These are phyloP conservation scores for Brachionus koreanus DNA, from an alignment of 1,140 invertebrate genomes.

Conservation along the genomic window DNA sequence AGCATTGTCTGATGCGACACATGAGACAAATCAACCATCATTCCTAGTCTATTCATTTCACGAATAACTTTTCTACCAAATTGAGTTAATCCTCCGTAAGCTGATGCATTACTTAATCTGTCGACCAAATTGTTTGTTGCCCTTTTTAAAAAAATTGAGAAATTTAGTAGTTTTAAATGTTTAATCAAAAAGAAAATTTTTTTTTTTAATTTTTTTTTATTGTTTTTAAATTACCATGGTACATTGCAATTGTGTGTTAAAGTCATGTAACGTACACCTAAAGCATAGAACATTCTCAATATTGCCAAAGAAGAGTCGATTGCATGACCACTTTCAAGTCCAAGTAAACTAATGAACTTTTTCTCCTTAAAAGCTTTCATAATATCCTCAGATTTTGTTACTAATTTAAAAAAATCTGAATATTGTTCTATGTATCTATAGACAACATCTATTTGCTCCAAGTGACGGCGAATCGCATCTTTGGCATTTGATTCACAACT, in stretches of 20 bases:
- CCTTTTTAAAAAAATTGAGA: too few relatives aligned
- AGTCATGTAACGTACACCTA: conserved; percentile 74
- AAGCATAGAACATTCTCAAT: conserved; percentile 69
- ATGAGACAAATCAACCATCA: too few relatives aligned
- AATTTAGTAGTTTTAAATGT: neutral
- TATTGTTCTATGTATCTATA: conserved; percentile 75
- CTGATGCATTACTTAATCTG: too few relatives aligned
- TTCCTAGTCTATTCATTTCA: too few relatives aligned
- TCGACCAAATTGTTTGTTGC: too few relatives aligned
- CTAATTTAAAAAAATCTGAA: conserved; percentile 71
- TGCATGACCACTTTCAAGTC: conserved; percentile 77
- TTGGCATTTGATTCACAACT: conserved; percentile 75
- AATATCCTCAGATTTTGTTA: conserved; percentile 72
- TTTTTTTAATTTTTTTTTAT: neutral
- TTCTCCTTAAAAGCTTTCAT: conserved; percentile 70
- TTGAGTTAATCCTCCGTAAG: too few relatives aligned
- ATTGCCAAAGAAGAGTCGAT: conserved; percentile 71
- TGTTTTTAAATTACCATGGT: conserved; percentile 62
- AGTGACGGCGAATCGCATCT: conserved; percentile 75
- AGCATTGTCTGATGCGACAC: too few relatives aligned
- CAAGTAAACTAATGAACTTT: conserved; percentile 75
- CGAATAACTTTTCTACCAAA: too few relatives aligned
- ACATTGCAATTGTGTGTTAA: too few relatives aligned
- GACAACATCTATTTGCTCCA: conserved; percentile 82
- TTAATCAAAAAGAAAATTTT: too few relatives aligned